Evolutionary conservation across 2,113 vertebrate genomes (phyloP), one percentile per base, ranked within the genome.

Genomic region (Phylloscopus trochilus): DNA sequence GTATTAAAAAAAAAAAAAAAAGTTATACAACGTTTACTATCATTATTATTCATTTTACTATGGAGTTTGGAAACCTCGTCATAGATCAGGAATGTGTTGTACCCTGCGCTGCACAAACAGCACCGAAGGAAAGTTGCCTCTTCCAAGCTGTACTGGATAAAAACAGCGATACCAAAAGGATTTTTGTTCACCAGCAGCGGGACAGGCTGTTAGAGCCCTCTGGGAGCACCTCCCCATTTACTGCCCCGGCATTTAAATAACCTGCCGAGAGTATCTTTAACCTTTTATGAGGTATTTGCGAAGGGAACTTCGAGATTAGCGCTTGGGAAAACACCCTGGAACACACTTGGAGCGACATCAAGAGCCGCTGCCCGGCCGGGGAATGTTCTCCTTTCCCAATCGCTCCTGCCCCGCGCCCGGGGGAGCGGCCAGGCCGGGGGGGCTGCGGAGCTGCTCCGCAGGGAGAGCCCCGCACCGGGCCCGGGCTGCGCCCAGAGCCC

Each of bases 21-120:
- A 46, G 75, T 69, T 83, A 80, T 68, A 83, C 49, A 74, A 87
- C 47, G 23, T 93, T 93, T 90, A 91, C 85, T 91, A 88, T 79
- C 83, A 47, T 95, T 90, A 91, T 95, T 93, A 92, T 92, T 92
- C 88, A 53, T 86, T 95, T 94, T 77, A 85, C 75, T 58, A 19
- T 19, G 90, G 20, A 59, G 87, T 82, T 93, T 90, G 90, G 88
- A 80, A 93, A 66, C 63, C 17, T 31, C 31, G 83, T 94, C 95
- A 93, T 77, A 22, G 88, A 92, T 53, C 59, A 88, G 96, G 92
- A 95, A 96, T 94, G 94, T 80, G 76, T 92, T 58, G 85, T 85
- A 90, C 82, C 79, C 82, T 26, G 78, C 4, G 26, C 90, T 77
- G 88, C 72, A 83, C 83, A 74, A 93, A 90, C 93, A 88, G 82